Percentiles rank a stretch among this genome's conserved stretches.
Conservation (phyloP, 1,140 invertebrate genomes). For the Ceratoteleas bidentatus region DNA sequence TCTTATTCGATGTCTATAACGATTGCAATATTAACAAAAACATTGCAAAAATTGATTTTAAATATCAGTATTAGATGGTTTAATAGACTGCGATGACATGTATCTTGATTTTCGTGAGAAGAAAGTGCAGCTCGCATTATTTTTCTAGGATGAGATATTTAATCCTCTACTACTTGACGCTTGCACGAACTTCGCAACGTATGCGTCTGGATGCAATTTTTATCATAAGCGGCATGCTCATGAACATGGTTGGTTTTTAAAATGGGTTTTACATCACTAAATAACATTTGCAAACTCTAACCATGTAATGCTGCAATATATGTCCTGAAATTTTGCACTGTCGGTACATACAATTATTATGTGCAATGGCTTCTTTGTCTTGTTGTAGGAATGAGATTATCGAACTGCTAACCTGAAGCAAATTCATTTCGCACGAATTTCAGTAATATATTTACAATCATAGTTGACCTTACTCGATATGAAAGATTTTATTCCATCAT, state of each 20-base stretch:
- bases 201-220: constrained; percentile 10
- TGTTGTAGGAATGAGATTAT: background rate
- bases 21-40: background rate
- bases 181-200: constrained; percentile 13
- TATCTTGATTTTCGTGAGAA: background rate
- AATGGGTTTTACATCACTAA: background rate
- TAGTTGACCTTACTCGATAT: too few relatives aligned
- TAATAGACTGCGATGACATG: too few relatives aligned
- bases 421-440: too few relatives aligned
- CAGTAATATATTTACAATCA: too few relatives aligned
- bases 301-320: constrained; percentile 3
- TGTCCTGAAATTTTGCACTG: constrained; percentile 1
- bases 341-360: constrained; percentile 9
- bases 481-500: too few relatives aligned
- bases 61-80: background rate
- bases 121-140: constrained; percentile 9
- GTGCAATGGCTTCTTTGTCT: constrained; percentile 2
- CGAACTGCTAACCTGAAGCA: too few relatives aligned
- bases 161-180: constrained; percentile 7
- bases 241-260: background rate
- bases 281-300: background rate
- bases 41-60: background rate
- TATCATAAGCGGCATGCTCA: background rate
- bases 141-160: constrained; percentile 5
- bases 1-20: constrained; percentile 10